Percentiles rank a stretch among this genome's conserved stretches.
Conservation (phyloP, 2,888 invertebrate genomes). For the Yponomeuta sedellus region DNA sequence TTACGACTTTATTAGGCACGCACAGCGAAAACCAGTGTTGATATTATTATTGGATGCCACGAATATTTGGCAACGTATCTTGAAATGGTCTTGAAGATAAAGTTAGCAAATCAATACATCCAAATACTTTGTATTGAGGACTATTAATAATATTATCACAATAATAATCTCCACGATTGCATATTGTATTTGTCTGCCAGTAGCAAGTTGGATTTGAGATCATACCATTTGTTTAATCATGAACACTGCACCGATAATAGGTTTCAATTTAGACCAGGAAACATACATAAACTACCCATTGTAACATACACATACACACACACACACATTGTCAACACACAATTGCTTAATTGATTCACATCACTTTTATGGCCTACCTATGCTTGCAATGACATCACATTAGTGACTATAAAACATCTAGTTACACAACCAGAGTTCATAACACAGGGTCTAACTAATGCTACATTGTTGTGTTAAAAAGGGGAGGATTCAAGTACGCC, state of each 20-base stretch:
- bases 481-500: no score
- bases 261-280: conserved; percentile 24
- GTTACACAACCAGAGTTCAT: not conserved
- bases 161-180: not conserved
- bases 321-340: not conserved
- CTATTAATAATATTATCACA: no score
- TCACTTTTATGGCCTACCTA: conserved; percentile 1
- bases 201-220: not conserved
- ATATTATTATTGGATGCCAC: not conserved
- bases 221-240: conserved; percentile 22
- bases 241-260: conserved; percentile 22
- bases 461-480: no score
- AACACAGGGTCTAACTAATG: no score
- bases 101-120: no score
- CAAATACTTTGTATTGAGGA: no score
- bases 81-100: not conserved
- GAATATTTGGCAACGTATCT: not conserved
- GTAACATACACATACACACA: not conserved
- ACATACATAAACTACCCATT: not conserved
- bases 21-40: not conserved
- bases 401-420: not conserved
- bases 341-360: conserved; percentile 3
- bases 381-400: conserved; percentile 3
- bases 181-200: not conserved
- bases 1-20: not conserved